phyloP scores from a whole-genome alignment of 2,888 invertebrate species.

The Xestia ashworthii region DNA sequence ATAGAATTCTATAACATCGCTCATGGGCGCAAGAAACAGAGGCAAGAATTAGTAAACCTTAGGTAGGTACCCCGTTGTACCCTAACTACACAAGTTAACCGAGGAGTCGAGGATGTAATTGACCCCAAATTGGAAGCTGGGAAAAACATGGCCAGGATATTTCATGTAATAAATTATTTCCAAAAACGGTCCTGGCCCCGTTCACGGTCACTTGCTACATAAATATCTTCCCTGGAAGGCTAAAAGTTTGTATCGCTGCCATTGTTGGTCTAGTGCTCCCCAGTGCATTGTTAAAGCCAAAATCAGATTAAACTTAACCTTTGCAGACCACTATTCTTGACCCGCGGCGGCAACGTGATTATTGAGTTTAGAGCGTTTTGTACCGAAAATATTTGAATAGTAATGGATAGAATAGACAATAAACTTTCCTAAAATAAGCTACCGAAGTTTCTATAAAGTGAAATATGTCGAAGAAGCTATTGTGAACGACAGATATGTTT shows the following conservation, averaged over 20 bases:
- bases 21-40: constrained; percentile 14
- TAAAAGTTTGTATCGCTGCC: constrained; percentile 62
- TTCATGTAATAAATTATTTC: constrained; percentile 41
- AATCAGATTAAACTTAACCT: constrained; percentile 84
- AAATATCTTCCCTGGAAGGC: constrained; percentile 59
- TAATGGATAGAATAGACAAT: constrained; percentile 4
- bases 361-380: constrained; percentile 55
- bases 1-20: constrained; percentile 15
- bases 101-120: constrained; percentile 43
- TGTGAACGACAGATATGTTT: constrained; percentile 38
- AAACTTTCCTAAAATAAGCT: constrained; percentile 7
- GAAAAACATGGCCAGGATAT: constrained; percentile 50
- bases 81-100: constrained; percentile 32
- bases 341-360: constrained; percentile 68
- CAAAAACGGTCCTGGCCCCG: constrained; percentile 36
- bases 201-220: constrained; percentile 60
- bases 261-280: constrained; percentile 70
- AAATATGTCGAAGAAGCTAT: constrained; percentile 19
- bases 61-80: constrained; percentile 27
- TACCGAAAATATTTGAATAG: constrained; percentile 31
- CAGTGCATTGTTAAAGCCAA: constrained; percentile 79
- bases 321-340: constrained; percentile 77
- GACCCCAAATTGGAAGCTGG: constrained; percentile 46
- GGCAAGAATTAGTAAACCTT: constrained; percentile 40
- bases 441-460: constrained; percentile 11